These are phyloP conservation scores for Nasonia longicornis DNA, from an alignment of 1,140 invertebrate species.

Conservation along the genomic window DNA sequence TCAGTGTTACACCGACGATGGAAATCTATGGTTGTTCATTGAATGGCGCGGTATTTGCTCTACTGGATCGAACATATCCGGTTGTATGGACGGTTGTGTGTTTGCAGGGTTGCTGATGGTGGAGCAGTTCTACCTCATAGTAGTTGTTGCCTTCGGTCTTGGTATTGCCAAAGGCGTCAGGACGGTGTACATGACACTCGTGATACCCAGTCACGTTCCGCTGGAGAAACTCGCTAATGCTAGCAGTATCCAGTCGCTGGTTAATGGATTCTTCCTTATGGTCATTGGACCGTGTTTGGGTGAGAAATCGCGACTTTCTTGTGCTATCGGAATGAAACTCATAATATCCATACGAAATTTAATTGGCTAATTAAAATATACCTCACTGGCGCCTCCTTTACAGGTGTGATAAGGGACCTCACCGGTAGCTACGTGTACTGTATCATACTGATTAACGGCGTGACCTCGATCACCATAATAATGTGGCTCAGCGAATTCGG, in stretches of 20 bases:
- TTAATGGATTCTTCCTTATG: conserved; percentile 74
- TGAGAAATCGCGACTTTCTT: conserved; percentile 53
- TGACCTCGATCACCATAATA: conserved; percentile 61
- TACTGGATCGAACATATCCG: not conserved
- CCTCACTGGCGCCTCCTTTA: not conserved
- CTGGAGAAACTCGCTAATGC: conserved; percentile 76
- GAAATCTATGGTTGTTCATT: not conserved
- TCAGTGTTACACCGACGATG: not conserved
- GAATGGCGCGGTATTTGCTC: not conserved
- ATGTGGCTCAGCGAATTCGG: conserved; percentile 63
- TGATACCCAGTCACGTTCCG: conserved; percentile 77
- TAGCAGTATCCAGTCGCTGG: conserved; percentile 73
- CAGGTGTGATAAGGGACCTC: conserved; percentile 65
- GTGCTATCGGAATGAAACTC: no score
- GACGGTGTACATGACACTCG: conserved; percentile 77
- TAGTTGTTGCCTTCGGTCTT: conserved; percentile 60
- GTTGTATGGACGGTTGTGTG: not conserved
- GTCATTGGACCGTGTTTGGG: conserved; percentile 74
- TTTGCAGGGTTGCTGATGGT: conserved; percentile 67
- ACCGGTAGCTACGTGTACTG: conserved; percentile 62
- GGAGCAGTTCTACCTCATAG: conserved; percentile 56
- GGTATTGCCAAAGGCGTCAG: conserved; percentile 78
- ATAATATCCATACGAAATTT: no score
- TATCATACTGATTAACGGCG: conserved; percentile 63
- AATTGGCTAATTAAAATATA: conserved; percentile 24